Conservation (phyloP, 2,888 invertebrate species). For the Frankliniella intonsa region DNA sequence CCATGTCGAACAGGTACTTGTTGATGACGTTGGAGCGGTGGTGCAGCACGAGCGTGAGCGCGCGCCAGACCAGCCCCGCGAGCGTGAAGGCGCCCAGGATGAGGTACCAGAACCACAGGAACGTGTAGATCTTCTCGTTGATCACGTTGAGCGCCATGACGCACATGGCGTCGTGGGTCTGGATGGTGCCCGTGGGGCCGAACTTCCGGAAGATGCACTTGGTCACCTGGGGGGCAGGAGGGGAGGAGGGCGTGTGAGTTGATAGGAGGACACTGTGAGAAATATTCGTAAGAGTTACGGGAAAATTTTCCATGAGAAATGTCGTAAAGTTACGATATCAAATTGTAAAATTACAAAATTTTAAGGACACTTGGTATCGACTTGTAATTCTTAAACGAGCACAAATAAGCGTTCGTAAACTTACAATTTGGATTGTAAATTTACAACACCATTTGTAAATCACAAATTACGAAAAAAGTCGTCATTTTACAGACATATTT, state of each 20-base stretch:
- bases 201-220: slow-evolving; percentile 49
- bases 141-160: slow-evolving; percentile 48
- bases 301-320: no score
- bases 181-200: slow-evolving; percentile 47
- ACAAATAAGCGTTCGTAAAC: no score
- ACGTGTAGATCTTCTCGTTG: slow-evolving; percentile 48
- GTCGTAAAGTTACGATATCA: no score
- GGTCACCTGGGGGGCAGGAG: slow-evolving; percentile 39
- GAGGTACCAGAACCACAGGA: slow-evolving; percentile 47
- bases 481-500: no score
- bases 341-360: no score
- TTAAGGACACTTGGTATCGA: no score
- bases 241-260: no score
- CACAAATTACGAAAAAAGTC: no score
- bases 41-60: slow-evolving; percentile 41
- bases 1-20: slow-evolving; percentile 16
- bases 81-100: slow-evolving; percentile 40
- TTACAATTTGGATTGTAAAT: no score
- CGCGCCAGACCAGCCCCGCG: slow-evolving; percentile 60
- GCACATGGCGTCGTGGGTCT: slow-evolving; percentile 47
- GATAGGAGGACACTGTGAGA: not conserved
- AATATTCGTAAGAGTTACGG: no score
- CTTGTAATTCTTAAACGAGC: no score
- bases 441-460: no score
- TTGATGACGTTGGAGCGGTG: slow-evolving; percentile 34